Evolutionary conservation across 2,797 vertebrate genomes (phyloP).

Genomic region (Nannoperca australis): DNA sequence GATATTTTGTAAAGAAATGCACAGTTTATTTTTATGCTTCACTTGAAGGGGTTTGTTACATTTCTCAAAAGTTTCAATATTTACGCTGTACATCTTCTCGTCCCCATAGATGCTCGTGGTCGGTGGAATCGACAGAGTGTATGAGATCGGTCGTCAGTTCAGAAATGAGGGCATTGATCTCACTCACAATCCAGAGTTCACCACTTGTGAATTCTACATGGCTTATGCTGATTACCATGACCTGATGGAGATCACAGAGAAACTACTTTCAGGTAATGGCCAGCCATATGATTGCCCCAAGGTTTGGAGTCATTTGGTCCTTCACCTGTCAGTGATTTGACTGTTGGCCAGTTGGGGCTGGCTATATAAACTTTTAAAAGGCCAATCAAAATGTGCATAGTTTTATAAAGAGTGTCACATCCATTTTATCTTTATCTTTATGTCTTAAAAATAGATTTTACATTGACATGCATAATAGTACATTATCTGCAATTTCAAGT

Average conservation of each 20-base stretch:
- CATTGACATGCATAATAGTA: neutral
- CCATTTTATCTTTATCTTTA: neutral
- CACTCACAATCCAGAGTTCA: constrained; percentile 99
- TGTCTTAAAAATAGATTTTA: neutral
- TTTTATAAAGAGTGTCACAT: neutral
- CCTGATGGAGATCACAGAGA: constrained; percentile 98
- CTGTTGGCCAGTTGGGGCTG: neutral
- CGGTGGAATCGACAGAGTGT: constrained; percentile 96
- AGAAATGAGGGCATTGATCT: constrained; percentile 98
- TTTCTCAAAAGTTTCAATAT: neutral
- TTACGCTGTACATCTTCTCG: neutral
- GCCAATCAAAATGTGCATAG: neutral
- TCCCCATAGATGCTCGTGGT: constrained; percentile 94
- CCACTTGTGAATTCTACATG: constrained; percentile 99
- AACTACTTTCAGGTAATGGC: constrained; percentile 90
- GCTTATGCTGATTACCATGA: constrained; percentile 97
- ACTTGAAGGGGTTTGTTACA: neutral
- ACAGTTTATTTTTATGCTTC: neutral
- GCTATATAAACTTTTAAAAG: neutral
- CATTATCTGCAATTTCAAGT: neutral
- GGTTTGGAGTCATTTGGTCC: neutral
- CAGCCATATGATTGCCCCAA: neutral
- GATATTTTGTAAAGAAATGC: neutral
- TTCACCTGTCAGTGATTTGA: neutral
- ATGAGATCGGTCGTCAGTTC: constrained; percentile 98